phyloP scores from a whole-genome alignment of 37 sponge, comb jelly and placozoan genomes.

The Agelas oroides region DNA sequence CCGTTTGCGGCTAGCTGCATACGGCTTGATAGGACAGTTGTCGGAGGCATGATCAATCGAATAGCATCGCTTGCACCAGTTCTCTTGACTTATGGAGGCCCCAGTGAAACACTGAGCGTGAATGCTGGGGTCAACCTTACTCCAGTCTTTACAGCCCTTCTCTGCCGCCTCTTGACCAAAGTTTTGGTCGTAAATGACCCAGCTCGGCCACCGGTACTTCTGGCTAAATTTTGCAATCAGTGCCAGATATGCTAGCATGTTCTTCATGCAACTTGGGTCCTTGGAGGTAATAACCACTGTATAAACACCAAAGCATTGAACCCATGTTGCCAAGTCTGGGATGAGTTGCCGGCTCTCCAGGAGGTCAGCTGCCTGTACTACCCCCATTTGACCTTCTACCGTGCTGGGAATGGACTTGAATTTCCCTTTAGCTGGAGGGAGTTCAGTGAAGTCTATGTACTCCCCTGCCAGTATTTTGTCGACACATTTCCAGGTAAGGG shows the following conservation, averaged over 20 bases:
- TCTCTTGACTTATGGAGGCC: slow-evolving; percentile 8
- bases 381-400: neutral
- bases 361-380: slow-evolving; percentile 11
- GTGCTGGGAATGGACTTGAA: neutral
- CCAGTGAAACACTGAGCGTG: slow-evolving; percentile 10
- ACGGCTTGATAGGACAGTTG: neutral
- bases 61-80: slow-evolving; percentile 23
- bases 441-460: slow-evolving; percentile 22
- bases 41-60: slow-evolving; percentile 12
- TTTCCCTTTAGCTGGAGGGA: slow-evolving; percentile 19
- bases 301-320: slow-evolving; percentile 23
- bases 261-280: neutral
- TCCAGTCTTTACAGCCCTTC: neutral
- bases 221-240: slow-evolving; percentile 6
- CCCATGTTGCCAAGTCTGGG: slow-evolving; percentile 32
- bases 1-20: neutral
- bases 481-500: slow-evolving; percentile 20
- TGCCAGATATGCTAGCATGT: slow-evolving; percentile 25
- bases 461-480: slow-evolving; percentile 19
- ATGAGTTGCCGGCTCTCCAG: neutral
- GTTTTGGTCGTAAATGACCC: slow-evolving; percentile 28
- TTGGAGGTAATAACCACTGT: neutral
- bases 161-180: slow-evolving; percentile 30
- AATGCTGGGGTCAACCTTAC: slow-evolving; percentile 22
- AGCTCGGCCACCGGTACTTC: slow-evolving; percentile 21